Base-by-base conservation (phyloP, 2,797 vertebrate species). In the Helostoma temminkii region DNA sequence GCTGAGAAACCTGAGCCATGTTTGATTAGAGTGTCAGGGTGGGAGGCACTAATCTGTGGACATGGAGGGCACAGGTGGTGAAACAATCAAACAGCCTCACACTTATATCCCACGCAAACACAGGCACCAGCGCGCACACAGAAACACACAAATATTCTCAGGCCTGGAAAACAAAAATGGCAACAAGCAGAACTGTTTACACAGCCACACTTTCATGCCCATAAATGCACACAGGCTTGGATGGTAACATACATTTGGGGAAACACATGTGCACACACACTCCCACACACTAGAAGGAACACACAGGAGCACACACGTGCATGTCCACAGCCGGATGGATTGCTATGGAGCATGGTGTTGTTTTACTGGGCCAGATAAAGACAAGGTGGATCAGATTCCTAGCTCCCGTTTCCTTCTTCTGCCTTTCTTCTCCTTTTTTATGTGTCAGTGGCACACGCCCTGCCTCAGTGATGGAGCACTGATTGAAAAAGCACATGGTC, bases 311-410 rank as follows among this genome's bases (percentile, higher is more conserved):
- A 46, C 66, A 67, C 68, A 60, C 61, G 28, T 82, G 68, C 69
- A 71, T 65, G 66, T 80, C 54, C 22, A 14, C 47, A 68, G 84
- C 53, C 6, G 39, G 56, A 74, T 86, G 80, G 84, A 61, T 84
- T 37, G 41, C 88, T 1, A 12, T 78, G 47, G 71, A 92, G 89
- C 53, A 69, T 83, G 81, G 43, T 48, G 91, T 94, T 90, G 80
- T 92, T 86, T 95, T 96, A 95, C 93, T 83, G 78, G 85, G 85
- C 87, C 76, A 36, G 6, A 71, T 74, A 88, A 95, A 95, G 94
- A 95, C 47, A 94, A 91, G 93, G 91, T 84, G 94, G 93, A 95
- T 96, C 93, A 89, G 88, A 91, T 95, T 96, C 93, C 95, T 88
- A 72, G 91, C 93, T 94, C 92, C 85, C 80, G 90, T 93, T 93